Conservation (phyloP, 2,888 invertebrate genomes). For the Rhorus exstirpatorius region DNA sequence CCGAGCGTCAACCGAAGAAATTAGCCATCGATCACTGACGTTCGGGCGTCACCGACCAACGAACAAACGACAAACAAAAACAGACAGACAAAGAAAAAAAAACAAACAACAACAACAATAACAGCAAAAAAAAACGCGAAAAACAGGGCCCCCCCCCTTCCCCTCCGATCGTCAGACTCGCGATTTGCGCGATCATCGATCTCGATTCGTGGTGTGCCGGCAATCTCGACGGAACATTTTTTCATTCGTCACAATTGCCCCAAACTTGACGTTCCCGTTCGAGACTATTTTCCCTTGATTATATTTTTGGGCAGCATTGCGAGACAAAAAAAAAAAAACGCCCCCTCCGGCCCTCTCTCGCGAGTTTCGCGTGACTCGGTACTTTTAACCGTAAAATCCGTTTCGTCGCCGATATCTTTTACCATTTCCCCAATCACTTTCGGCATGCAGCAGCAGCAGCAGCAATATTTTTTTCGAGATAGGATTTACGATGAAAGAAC, state of each 20-base stretch:
- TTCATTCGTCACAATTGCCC: conserved; percentile 14
- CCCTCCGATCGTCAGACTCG: conserved; percentile 9
- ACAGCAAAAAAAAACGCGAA: conserved; percentile 2
- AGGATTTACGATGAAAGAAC: conserved; percentile 37
- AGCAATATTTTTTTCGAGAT: conserved; percentile 64
- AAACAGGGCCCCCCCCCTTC: conserved; percentile 11
- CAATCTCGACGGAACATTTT: conserved; percentile 29
- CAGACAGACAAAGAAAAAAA: neutral
- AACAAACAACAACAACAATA: neutral
- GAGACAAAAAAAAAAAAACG: too few relatives aligned
- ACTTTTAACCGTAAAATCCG: neutral
- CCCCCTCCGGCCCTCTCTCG: neutral
- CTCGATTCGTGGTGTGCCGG: neutral
- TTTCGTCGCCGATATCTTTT: conserved; percentile 11
- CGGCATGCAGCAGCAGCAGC: conserved; percentile 58
- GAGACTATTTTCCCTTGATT: conserved; percentile 15
- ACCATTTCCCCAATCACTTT: conserved; percentile 17
- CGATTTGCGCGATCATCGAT: conserved; percentile 25
- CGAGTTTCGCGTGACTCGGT: conserved; percentile 4
- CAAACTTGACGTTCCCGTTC: conserved; percentile 28
- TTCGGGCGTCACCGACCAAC: conserved; percentile 60
- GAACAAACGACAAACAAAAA: conserved; percentile 28
- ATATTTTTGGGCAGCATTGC: conserved; percentile 5
- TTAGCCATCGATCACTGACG: conserved; percentile 83
- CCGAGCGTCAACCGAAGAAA: conserved; percentile 84